These are phyloP conservation scores for Macroglossus sobrinus DNA, from an alignment of 2,113 vertebrate genomes.

Conservation along the genomic window DNA sequence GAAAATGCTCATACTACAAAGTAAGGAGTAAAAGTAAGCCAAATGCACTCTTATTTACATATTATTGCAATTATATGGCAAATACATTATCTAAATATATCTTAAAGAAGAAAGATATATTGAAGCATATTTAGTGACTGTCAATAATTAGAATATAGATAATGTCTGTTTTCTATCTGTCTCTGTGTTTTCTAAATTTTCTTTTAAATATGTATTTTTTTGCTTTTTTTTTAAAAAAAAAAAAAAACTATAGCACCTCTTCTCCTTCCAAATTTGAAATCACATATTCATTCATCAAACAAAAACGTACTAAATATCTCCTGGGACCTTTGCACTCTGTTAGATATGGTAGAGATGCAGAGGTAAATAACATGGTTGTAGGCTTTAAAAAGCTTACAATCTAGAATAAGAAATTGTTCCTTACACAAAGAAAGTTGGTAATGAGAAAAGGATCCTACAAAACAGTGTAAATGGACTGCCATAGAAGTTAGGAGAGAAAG, in stretches of 20 bases:
- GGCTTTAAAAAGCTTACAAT: background rate
- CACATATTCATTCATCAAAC: background rate
- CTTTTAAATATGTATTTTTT: background rate
- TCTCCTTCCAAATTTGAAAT: background rate
- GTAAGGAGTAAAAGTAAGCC: background rate
- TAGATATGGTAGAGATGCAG: background rate
- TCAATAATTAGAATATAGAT: background rate
- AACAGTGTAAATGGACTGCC: background rate
- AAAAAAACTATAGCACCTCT: background rate
- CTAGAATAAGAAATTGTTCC: background rate
- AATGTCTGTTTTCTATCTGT: background rate
- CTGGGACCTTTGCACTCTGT: background rate
- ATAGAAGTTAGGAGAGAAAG: background rate
- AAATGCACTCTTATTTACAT: background rate
- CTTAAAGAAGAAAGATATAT: background rate
- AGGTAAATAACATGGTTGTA: accelerated
- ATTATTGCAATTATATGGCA: background rate
- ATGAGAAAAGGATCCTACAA: background rate
- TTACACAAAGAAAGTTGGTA: background rate
- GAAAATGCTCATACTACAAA: background rate
- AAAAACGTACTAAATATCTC: background rate
- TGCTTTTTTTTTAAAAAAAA: too few species aligned
- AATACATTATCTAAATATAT: background rate
- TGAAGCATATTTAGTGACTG: background rate
- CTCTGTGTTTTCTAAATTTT: background rate